Percentiles rank a stretch among this genome's conserved stretches.
These are phyloP conservation scores for Rutilus rutilus DNA, from an alignment of 2,113 vertebrate genomes.

Conservation along the genomic window DNA sequence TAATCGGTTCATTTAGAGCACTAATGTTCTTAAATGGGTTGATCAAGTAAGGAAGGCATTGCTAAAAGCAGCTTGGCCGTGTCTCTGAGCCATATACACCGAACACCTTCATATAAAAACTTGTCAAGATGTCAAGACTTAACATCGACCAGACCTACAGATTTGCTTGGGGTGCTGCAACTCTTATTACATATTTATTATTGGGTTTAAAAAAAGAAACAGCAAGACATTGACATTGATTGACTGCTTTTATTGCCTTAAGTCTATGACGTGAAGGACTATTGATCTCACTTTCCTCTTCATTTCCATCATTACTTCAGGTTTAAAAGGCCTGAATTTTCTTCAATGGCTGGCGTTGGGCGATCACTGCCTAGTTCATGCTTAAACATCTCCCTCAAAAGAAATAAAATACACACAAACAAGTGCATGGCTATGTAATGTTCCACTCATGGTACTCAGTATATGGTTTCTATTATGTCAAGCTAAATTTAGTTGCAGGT, in stretches of 20 bases:
- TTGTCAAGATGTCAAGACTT: neutral
- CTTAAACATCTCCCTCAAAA: neutral
- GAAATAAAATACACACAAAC: neutral
- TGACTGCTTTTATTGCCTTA: neutral
- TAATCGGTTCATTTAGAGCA: neutral
- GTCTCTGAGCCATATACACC: neutral
- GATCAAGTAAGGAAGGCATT: neutral
- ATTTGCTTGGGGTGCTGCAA: neutral
- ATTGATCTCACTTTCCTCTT: slow-evolving; percentile 29
- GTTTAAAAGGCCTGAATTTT: neutral
- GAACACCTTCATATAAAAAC: neutral
- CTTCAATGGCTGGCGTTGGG: slow-evolving; percentile 6
- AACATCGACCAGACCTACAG: neutral
- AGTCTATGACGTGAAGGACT: neutral
- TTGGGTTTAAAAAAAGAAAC: slow-evolving; percentile 15
- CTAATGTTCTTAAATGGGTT: neutral
- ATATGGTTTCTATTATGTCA: neutral
- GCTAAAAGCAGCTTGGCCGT: neutral
- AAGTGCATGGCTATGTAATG: neutral
- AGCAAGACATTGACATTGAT: neutral
- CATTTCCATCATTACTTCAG: neutral
- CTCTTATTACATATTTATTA: neutral
- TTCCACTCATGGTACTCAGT: neutral
- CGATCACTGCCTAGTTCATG: neutral
- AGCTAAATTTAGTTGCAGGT: neutral